phyloP scores from a whole-genome alignment of 2,888 invertebrate genomes.

The Thyatira batis region DNA sequence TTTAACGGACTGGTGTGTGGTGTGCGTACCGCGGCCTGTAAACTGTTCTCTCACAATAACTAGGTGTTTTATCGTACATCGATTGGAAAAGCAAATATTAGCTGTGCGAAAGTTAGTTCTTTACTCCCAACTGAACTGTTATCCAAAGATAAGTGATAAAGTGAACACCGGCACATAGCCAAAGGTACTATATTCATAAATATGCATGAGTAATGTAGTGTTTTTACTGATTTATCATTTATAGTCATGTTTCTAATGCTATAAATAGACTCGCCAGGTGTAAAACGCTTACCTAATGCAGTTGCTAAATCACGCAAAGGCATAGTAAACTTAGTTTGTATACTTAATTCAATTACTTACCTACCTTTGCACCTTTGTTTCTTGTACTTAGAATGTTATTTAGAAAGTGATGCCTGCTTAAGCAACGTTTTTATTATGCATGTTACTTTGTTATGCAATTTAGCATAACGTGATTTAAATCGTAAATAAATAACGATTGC shows the following conservation, averaged over 20 bases:
- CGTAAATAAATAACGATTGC: background rate
- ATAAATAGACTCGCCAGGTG: conserved; percentile 57
- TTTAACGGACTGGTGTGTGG: too few species aligned
- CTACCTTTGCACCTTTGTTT: background rate
- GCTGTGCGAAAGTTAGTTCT: conserved; percentile 14
- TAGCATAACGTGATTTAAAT: background rate
- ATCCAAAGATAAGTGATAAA: conserved; percentile 4
- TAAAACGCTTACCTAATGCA: conserved; percentile 43
- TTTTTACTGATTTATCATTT: background rate
- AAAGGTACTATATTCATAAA: background rate
- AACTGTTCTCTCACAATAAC: too few species aligned
- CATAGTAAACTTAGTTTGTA: conserved; percentile 21
- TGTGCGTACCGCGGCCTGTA: conserved; percentile 13
- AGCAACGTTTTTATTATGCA: background rate
- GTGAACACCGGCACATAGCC: background rate
- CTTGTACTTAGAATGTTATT: background rate
- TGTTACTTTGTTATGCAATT: background rate
- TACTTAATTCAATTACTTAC: conserved; percentile 11
- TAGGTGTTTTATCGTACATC: conserved; percentile 28
- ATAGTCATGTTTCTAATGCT: conserved; percentile 12
- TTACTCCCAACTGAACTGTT: conserved; percentile 14
- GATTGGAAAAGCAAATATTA: conserved; percentile 12
- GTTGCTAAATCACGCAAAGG: conserved; percentile 47
- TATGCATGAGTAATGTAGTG: background rate
- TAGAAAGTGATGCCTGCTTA: background rate